Base-by-base conservation (phyloP, 2,797 vertebrate genomes). In the Enteromius anoplus region DNA sequence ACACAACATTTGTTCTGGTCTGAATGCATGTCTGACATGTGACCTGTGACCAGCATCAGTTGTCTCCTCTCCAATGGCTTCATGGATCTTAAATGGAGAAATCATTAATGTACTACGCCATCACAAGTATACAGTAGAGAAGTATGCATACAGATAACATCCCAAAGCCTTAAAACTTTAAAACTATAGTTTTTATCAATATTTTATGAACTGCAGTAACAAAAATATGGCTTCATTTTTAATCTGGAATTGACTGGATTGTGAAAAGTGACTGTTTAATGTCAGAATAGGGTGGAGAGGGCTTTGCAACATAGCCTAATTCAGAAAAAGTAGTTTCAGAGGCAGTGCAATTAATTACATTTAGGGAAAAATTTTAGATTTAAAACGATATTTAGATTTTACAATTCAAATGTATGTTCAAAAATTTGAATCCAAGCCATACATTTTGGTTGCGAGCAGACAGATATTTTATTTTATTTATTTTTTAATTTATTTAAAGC, bases 31-130 rank as follows among this genome's bases (percentile, higher is more conserved):
- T 21, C 15, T 72, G 45, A 21, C 47, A 32, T 72, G 45, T 73
- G 47, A 73, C 47, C 47, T 51, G 2, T 45, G 42, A 51, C 26
- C 70, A 34, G 47, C 10, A 19, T 49, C 23, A 32, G 9, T n/a
- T 4, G 49, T 68, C 10, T 2, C 14, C 1, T 26, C 32, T 75
- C 19, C 51, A 0, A 0, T 37, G 32, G 32, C 32, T 14, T 75
- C 19, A 15, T 75, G 72, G 5, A 75, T 75, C 37, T 21, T 37
- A 75, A 37, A 55, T 75, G 21, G 34, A 75, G n/a, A 40, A 75
- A 21, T 73, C 47, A 53, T 47, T 6, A 7, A 11, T 19, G 9
- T 17, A 40, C 12, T 75, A 2, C 10, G 42, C 42, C 42, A 45
- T 45, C 42, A 45, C 42, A 45, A 26, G 58, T 40, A 23, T 55